Evolutionary conservation across 1,140 invertebrate genomes (phyloP).

Genomic region (Maconellicoccus hirsutus): DNA sequence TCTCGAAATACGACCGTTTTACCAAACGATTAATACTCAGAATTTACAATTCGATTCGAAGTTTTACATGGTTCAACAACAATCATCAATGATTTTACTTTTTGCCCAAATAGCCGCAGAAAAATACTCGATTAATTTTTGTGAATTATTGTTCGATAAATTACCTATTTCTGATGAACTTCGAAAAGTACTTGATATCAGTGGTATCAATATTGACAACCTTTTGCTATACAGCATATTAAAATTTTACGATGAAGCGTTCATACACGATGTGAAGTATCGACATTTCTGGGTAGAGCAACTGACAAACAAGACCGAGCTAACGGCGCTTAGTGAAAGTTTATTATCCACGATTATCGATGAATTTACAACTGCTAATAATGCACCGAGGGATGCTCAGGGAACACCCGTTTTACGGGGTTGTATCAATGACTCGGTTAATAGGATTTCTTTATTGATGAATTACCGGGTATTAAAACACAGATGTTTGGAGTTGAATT

Average conservation of each 20-base stretch:
- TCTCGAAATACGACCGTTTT: neutral
- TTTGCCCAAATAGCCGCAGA: neutral
- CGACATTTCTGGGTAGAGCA: neutral
- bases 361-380: neutral
- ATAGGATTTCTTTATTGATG: slow-evolving; percentile 9
- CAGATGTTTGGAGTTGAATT: neutral
- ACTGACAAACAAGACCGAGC: neutral
- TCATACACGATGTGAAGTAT: neutral
- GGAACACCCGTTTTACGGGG: neutral
- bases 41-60: neutral
- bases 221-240: neutral
- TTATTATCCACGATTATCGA: neutral
- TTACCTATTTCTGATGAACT: neutral
- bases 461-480: neutral
- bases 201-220: neutral
- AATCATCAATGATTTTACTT: neutral
- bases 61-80: neutral
- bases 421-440: neutral
- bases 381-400: neutral
- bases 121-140: neutral
- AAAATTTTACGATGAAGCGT: neutral
- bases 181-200: neutral
- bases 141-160: neutral
- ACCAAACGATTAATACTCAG: neutral
- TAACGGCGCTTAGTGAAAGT: neutral